A percentile compares a stretch with the other conserved stretches of the same genome.
Conservation (phyloP, 1,140 invertebrate species). For the Zaprionus ghesquierei region DNA sequence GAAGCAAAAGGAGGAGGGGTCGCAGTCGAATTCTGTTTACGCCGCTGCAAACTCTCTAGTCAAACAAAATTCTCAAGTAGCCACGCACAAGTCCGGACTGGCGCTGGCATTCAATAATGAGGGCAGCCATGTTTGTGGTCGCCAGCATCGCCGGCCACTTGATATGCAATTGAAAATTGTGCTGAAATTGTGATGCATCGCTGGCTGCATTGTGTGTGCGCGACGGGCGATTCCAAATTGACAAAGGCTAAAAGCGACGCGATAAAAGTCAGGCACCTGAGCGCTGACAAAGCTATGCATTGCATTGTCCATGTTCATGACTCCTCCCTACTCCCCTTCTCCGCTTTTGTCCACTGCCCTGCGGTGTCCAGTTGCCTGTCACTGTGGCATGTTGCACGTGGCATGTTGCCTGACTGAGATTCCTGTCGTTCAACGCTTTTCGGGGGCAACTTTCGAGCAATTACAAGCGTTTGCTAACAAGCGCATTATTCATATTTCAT, state of each 20-base stretch:
- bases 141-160: slow-evolving; percentile 27
- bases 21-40: slow-evolving; percentile 59
- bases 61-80: slow-evolving; percentile 63
- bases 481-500: slow-evolving; percentile 63
- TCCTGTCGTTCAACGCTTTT: slow-evolving; percentile 4
- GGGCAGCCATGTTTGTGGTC: slow-evolving; percentile 11
- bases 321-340: neutral
- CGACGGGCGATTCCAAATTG: slow-evolving; percentile 20
- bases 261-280: slow-evolving; percentile 41
- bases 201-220: slow-evolving; percentile 34
- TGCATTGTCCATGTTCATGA: neutral
- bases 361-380: neutral
- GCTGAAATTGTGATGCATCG: slow-evolving; percentile 4
- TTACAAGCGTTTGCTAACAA: slow-evolving; percentile 50
- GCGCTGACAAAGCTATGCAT: slow-evolving; percentile 13
- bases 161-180: slow-evolving; percentile 48
- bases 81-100: slow-evolving; percentile 13
- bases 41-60: slow-evolving; percentile 36
- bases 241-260: slow-evolving; percentile 14
- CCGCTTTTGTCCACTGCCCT: too few relatives aligned
- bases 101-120: slow-evolving; percentile 55
- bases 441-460: slow-evolving; percentile 38
- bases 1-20: slow-evolving; percentile 13
- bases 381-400: neutral
- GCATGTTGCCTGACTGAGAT: neutral